Evolutionary conservation across 2,113 vertebrate genomes (phyloP).

Genomic region (Leptodactylus fuscus): DNA sequence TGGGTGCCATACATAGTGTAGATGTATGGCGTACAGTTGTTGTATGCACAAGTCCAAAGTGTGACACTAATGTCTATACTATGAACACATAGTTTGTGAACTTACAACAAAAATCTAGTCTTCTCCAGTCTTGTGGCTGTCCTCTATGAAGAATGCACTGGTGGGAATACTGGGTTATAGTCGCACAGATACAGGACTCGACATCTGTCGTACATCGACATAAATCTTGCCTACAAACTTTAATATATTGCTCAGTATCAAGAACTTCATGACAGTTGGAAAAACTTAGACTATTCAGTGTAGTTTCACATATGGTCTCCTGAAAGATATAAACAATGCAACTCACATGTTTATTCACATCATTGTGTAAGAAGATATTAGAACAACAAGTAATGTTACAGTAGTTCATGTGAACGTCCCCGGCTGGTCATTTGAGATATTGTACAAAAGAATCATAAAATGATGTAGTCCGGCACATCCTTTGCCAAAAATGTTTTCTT

Average conservation of each 20-base stretch:
- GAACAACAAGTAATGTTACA: no score
- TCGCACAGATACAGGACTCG: constrained; percentile 71
- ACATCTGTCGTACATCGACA: constrained; percentile 65
- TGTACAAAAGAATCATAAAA: no score
- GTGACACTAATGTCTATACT: no score
- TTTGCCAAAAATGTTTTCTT: no score
- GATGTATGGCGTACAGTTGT: no score
- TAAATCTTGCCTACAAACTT: constrained; percentile 73
- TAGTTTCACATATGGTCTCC: constrained; percentile 64
- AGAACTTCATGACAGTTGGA: constrained; percentile 68
- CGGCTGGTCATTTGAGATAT: no score
- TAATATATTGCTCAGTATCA: constrained; percentile 66
- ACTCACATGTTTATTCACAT: neutral
- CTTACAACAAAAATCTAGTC: constrained; percentile 75
- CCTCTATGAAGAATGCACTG: constrained; percentile 79
- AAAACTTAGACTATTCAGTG: constrained; percentile 68
- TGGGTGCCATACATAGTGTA: no score
- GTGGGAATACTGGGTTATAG: constrained; percentile 77
- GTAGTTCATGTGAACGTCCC: no score
- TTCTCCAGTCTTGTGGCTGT: constrained; percentile 76
- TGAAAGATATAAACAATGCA: neutral
- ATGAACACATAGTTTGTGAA: no score
- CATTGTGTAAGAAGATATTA: neutral
- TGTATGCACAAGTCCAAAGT: no score
- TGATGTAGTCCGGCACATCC: no score